These are phyloP conservation scores for Alviniconcha strummeri DNA, from an alignment of 2,888 invertebrate genomes.

Conservation along the genomic window DNA sequence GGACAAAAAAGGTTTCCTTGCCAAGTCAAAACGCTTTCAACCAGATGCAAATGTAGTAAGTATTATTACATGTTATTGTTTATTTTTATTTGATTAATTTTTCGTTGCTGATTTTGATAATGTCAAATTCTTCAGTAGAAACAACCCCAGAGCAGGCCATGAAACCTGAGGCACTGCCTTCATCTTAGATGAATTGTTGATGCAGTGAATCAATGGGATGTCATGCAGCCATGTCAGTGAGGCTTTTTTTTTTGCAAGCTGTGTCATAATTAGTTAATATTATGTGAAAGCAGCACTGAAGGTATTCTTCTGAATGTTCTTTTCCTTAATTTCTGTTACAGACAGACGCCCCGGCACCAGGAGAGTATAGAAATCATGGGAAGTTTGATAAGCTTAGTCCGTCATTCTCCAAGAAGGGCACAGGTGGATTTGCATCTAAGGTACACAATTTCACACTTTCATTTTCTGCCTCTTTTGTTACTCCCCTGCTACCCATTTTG, in stretches of 20 bases:
- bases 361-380: conserved; percentile 62
- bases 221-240: too few species aligned
- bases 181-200: too few species aligned
- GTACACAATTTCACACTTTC: conserved; percentile 40
- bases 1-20: conserved; percentile 70
- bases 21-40: conserved; percentile 69
- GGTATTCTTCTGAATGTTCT: not conserved
- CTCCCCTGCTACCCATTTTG: not conserved
- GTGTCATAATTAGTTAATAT: too few species aligned
- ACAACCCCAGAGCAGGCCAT: too few species aligned
- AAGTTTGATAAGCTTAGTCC: conserved; percentile 54
- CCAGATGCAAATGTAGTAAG: conserved; percentile 56
- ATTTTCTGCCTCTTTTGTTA: too few species aligned
- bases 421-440: conserved; percentile 72
- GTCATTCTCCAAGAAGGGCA: conserved; percentile 70
- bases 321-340: conserved; percentile 41
- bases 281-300: too few species aligned
- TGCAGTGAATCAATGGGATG: too few species aligned
- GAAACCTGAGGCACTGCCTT: too few species aligned
- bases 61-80: not conserved
- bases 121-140: not conserved
- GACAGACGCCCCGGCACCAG: conserved; percentile 72
- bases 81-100: not conserved
- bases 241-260: too few species aligned
- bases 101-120: not conserved